These are phyloP conservation scores for Epizoanthus stellaris DNA, from an alignment of 92 coral and sea anemone species.

Conservation along the genomic window DNA sequence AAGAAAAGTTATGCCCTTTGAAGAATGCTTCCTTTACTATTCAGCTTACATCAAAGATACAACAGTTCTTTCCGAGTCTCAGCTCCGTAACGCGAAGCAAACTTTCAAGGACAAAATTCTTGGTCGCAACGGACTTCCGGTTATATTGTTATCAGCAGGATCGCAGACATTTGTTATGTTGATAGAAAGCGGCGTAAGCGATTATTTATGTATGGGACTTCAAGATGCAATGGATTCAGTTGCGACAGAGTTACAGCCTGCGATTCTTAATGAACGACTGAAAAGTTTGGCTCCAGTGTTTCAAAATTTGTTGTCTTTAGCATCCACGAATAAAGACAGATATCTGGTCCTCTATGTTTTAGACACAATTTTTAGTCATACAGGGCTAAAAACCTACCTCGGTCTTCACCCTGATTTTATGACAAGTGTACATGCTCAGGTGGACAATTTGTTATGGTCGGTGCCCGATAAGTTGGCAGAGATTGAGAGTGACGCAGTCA, in stretches of 20 bases:
- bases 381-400: slow-evolving; percentile 19
- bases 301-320: slow-evolving; percentile 11
- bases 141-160: slow-evolving; percentile 9
- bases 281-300: background rate
- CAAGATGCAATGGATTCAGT: slow-evolving; percentile 6
- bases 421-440: background rate
- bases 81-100: slow-evolving; percentile 19
- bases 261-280: slow-evolving; percentile 15
- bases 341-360: background rate
- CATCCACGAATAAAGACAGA: slow-evolving; percentile 17
- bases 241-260: background rate
- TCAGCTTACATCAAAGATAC: slow-evolving; percentile 15
- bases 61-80: slow-evolving; percentile 1
- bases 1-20: slow-evolving; percentile 23
- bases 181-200: background rate
- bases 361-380: background rate
- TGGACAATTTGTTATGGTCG: slow-evolving; percentile 11
- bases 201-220: slow-evolving; percentile 2
- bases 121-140: slow-evolving; percentile 5
- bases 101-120: slow-evolving; percentile 14
- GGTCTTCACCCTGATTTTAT: slow-evolving; percentile 19
- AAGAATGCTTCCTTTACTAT: slow-evolving; percentile 13
- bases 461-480: slow-evolving; percentile 19
- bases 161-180: background rate
- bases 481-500: slow-evolving; percentile 17